Conservation (phyloP, 2,888 invertebrate species). For the Torymus texanus region DNA sequence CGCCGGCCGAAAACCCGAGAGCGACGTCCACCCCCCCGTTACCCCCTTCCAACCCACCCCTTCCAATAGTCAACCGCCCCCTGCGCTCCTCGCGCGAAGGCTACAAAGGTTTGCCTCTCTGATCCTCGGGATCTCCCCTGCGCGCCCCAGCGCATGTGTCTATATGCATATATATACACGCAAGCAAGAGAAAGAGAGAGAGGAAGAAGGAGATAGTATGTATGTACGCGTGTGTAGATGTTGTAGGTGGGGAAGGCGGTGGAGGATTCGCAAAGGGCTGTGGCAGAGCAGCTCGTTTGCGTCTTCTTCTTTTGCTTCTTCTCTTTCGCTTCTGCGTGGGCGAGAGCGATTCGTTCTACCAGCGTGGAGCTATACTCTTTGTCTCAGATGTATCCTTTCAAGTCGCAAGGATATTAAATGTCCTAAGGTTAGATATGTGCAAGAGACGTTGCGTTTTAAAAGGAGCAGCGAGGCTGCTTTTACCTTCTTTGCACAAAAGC, state of each 20-base stretch:
- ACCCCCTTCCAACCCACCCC: slow-evolving; percentile 61
- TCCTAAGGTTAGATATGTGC: not conserved
- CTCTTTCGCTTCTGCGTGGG: not conserved
- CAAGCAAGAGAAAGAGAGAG: no score
- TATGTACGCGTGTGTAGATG: no score
- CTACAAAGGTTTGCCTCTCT: slow-evolving; percentile 61
- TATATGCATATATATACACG: no score
- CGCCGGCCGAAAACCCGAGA: slow-evolving; percentile 69
- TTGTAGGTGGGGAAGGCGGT: no score
- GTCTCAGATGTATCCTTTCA: slow-evolving; percentile 30
- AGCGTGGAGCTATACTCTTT: slow-evolving; percentile 7
- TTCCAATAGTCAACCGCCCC: slow-evolving; percentile 63
- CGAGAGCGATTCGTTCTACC: no score
- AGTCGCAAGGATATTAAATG: slow-evolving; percentile 29
- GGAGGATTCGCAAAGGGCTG: not conserved
- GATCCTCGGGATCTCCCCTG: slow-evolving; percentile 57
- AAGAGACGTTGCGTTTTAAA: not conserved
- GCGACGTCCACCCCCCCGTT: slow-evolving; percentile 42
- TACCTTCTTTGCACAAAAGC: not conserved
- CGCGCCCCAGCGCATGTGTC: no score
- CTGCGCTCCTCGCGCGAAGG: slow-evolving; percentile 41
- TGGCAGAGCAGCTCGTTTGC: slow-evolving; percentile 16
- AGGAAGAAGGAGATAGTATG: no score
- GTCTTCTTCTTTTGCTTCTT: slow-evolving; percentile 35
- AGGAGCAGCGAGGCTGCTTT: not conserved